Percentiles rank a stretch among this genome's conserved stretches.
Conservation (phyloP, 2,888 invertebrate species). For the Phlogophora meticulosa region DNA sequence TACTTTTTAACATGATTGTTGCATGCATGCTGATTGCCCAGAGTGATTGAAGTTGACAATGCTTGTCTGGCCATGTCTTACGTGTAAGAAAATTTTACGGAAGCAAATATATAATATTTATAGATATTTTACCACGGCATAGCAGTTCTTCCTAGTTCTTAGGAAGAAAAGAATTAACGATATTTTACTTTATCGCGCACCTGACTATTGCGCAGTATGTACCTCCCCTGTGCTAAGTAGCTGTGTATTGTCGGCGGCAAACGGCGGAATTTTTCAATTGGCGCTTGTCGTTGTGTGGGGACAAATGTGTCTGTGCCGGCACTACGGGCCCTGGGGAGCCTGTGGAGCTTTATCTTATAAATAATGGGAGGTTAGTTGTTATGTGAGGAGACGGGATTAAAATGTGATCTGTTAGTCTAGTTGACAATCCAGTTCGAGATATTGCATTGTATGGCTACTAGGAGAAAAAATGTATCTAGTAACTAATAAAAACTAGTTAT, state of each 20-base stretch:
- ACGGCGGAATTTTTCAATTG: slow-evolving; percentile 64
- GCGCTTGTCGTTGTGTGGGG: slow-evolving; percentile 21
- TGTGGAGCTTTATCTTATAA: slow-evolving; percentile 9
- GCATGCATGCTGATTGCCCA: too few relatives aligned
- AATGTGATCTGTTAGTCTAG: not conserved
- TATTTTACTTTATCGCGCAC: not conserved
- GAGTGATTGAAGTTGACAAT: too few relatives aligned
- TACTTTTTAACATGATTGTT: not conserved
- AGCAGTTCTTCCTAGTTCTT: too few relatives aligned
- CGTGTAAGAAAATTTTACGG: too few relatives aligned
- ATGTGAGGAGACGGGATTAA: slow-evolving; percentile 5
- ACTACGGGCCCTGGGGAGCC: slow-evolving; percentile 8
- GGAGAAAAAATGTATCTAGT: too few relatives aligned
- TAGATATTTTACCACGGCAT: too few relatives aligned
- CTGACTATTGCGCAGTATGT: not conserved
- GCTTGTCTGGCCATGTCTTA: too few relatives aligned
- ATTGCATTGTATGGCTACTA: too few relatives aligned
- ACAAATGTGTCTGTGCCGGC: slow-evolving; percentile 50
- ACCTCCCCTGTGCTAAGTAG: slow-evolving; percentile 15
- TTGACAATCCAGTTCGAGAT: not conserved
- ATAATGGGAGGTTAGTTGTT: slow-evolving; percentile 24
- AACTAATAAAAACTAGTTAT: too few relatives aligned
- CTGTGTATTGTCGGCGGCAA: slow-evolving; percentile 36
- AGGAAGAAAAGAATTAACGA: not conserved
- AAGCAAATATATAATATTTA: too few relatives aligned